Evolutionary conservation across 1,140 invertebrate species (phyloP).

Genomic region (Agrypnia vestita): DNA sequence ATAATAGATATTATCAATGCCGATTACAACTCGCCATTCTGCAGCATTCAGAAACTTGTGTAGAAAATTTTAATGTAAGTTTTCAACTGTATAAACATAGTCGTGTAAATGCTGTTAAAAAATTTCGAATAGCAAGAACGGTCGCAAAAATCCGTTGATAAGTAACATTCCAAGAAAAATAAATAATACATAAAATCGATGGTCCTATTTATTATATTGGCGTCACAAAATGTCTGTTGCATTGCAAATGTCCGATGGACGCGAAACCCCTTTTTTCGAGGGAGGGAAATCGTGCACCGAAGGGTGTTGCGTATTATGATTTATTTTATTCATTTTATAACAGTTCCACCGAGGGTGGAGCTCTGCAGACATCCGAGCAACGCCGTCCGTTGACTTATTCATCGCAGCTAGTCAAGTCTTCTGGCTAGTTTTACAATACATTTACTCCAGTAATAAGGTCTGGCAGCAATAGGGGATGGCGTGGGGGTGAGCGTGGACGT

Average conservation of each 20-base stretch:
- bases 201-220: not conserved
- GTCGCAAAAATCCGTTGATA: too few species aligned
- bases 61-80: too few species aligned
- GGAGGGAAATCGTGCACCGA: slow-evolving; percentile 15
- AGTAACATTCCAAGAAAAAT: too few species aligned
- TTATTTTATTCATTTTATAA: slow-evolving; percentile 56
- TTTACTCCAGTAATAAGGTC: slow-evolving; percentile 58
- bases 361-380: not conserved
- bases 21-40: too few species aligned
- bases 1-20: too few species aligned
- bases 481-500: slow-evolving; percentile 5
- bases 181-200: too few species aligned
- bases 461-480: not conserved
- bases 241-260: slow-evolving; percentile 40
- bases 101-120: too few species aligned
- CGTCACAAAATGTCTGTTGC: slow-evolving; percentile 18
- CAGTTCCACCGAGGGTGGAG: slow-evolving; percentile 19
- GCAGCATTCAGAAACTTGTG: too few species aligned
- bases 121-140: too few species aligned
- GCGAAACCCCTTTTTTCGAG: slow-evolving; percentile 8
- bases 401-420: slow-evolving; percentile 36
- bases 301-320: slow-evolving; percentile 53
- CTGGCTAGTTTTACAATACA: slow-evolving; percentile 59
- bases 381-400: not conserved
- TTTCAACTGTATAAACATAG: too few species aligned